phyloP scores from a whole-genome alignment of 2,113 vertebrate genomes.

The Zosterops pallidus region DNA sequence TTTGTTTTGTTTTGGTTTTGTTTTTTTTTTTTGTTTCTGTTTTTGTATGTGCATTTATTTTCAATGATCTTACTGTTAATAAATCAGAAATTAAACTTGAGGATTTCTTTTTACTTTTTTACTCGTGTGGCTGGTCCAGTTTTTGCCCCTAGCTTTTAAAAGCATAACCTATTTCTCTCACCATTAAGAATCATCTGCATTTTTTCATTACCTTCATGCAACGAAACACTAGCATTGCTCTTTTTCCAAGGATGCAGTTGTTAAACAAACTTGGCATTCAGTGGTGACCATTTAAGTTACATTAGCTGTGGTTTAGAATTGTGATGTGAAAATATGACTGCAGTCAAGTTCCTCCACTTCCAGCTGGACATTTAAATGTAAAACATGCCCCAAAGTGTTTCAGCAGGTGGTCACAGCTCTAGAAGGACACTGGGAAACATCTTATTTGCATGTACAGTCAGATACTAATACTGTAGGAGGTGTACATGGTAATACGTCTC shows the following conservation, averaged over 20 bases:
- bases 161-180: background rate
- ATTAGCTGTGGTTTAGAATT: background rate
- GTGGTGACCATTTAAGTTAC: background rate
- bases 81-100: background rate
- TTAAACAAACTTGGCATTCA: background rate
- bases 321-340: background rate
- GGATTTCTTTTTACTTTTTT: background rate
- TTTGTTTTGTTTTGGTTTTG: no score
- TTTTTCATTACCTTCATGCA: background rate
- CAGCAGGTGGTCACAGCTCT: background rate
- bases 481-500: background rate
- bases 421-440: background rate
- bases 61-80: background rate
- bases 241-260: background rate
- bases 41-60: background rate
- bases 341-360: background rate
- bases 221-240: background rate
- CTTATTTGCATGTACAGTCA: background rate
- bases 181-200: background rate
- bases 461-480: background rate
- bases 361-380: background rate
- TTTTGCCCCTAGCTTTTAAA: background rate
- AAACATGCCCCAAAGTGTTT: background rate
- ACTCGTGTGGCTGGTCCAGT: background rate
- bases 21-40: no score